Percentiles rank a stretch among this genome's conserved stretches.
Conservation (phyloP, 2,888 invertebrate genomes). For the Cancer borealis region DNA sequence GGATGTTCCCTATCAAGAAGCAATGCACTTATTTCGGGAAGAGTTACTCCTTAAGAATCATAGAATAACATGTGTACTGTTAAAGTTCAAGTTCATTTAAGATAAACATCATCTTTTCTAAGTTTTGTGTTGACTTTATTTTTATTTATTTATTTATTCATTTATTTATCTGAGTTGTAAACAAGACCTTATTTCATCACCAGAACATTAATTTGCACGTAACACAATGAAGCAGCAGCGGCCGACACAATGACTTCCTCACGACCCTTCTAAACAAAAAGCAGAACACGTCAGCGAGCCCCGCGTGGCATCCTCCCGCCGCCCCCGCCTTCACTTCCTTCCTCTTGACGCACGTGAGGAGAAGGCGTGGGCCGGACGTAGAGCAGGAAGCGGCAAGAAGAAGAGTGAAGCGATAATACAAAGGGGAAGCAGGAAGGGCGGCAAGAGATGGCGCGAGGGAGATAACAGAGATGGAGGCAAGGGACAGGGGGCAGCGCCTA, state of each 20-base stretch:
- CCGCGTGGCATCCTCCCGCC: slow-evolving; percentile 10
- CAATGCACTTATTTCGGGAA: not conserved
- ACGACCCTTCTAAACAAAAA: slow-evolving; percentile 18
- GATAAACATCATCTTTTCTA: not conserved
- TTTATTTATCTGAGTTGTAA: not conserved
- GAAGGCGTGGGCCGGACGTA: slow-evolving; percentile 53
- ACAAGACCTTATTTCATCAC: not conserved
- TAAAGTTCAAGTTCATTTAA: not conserved
- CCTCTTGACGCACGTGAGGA: slow-evolving; percentile 54
- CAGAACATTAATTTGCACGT: not conserved
- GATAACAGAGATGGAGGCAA: slow-evolving; percentile 12
- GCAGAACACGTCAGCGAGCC: not conserved
- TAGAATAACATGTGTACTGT: not conserved
- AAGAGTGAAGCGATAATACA: not conserved
- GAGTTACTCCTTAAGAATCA: not conserved
- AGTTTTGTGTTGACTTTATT: not conserved
- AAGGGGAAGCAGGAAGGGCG: slow-evolving; percentile 52
- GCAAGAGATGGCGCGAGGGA: not conserved
- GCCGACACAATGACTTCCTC: slow-evolving; percentile 15
- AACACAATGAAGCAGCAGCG: slow-evolving; percentile 16
- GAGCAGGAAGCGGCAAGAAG: slow-evolving; percentile 50
- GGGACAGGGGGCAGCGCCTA: not conserved
- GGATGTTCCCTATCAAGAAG: not conserved
- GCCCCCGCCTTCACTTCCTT: slow-evolving; percentile 55
- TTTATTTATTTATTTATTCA: not conserved